phyloP scores from a whole-genome alignment of 1,140 invertebrate genomes.

The Drepana arcuata region DNA sequence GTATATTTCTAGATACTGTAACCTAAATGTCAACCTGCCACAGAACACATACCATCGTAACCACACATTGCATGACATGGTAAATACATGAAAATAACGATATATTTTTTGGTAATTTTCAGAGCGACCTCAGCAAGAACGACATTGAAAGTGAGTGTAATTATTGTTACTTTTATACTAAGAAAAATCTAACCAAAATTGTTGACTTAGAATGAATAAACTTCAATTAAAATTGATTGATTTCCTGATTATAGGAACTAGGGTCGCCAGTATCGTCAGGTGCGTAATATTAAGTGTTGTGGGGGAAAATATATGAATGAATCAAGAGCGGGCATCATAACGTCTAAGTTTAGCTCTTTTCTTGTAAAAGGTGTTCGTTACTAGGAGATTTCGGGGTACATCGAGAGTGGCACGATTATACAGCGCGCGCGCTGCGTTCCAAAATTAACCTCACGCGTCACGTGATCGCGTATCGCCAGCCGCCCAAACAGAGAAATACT shows the following conservation, averaged over 20 bases:
- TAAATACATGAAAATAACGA: constrained; percentile 49
- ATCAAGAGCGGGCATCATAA: constrained; percentile 23
- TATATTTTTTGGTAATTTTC: constrained; percentile 70
- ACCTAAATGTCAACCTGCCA: constrained; percentile 26
- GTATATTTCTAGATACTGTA: constrained; percentile 18
- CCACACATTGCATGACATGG: constrained; percentile 34
- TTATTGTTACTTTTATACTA: constrained; percentile 10
- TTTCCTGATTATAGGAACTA: no score
- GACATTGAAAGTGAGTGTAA: constrained; percentile 82
- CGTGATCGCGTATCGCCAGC: constrained; percentile 52
- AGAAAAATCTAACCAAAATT: no score
- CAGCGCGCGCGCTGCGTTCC: constrained; percentile 52
- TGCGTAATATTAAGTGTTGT: no score
- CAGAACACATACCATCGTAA: constrained; percentile 27
- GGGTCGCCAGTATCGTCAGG: no score
- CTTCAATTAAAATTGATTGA: no score
- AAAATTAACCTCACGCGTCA: constrained; percentile 57
- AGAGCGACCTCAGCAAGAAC: constrained; percentile 81
- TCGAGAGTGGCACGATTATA: constrained; percentile 30
- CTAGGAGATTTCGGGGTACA: constrained; percentile 38
- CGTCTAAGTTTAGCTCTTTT: constrained; percentile 53
- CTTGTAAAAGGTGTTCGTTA: constrained; percentile 58
- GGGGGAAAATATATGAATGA: no score
- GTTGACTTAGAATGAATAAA: no score
- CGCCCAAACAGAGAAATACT: constrained; percentile 70